These are phyloP conservation scores for Eudyptes chrysolophus DNA, from an alignment of 2,113 vertebrate species.

Conservation along the genomic window DNA sequence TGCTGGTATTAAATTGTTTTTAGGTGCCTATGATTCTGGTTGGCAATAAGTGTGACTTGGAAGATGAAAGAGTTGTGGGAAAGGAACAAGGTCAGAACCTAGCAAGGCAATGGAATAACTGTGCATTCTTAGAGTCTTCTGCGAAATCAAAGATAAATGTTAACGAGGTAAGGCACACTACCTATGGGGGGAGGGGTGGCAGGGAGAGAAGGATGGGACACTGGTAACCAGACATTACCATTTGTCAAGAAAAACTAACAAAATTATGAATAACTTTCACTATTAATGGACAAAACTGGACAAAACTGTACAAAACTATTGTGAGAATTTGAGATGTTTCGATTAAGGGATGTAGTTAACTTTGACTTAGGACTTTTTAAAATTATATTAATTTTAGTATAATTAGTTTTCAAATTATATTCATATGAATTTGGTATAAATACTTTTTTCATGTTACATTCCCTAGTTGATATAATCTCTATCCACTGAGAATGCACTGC, in stretches of 20 bases:
- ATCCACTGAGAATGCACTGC: background rate
- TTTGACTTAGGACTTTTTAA: background rate
- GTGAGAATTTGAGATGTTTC: background rate
- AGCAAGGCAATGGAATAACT: slow-evolving; percentile 96
- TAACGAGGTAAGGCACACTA: slow-evolving; percentile 86
- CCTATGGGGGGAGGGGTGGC: background rate
- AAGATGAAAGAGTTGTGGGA: slow-evolving; percentile 97
- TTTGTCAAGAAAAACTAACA: background rate
- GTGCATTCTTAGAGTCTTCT: slow-evolving; percentile 97
- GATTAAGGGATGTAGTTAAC: background rate
- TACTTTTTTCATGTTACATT: background rate
- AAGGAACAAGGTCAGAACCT: slow-evolving; percentile 96
- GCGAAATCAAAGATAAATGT: slow-evolving; percentile 99
- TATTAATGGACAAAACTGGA: background rate
- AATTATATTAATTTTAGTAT: background rate
- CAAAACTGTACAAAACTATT: background rate
- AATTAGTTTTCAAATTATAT: background rate
- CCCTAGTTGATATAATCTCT: background rate
- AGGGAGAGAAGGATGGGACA: background rate
- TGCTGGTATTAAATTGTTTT: background rate
- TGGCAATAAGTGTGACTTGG: slow-evolving; percentile 97
- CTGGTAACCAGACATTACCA: background rate
- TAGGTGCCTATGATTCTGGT: slow-evolving; percentile 99
- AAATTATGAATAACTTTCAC: background rate
- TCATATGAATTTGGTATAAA: background rate